phyloP scores from a whole-genome alignment of 1,140 invertebrate species.

The Pseudachorutes palmiensis region DNA sequence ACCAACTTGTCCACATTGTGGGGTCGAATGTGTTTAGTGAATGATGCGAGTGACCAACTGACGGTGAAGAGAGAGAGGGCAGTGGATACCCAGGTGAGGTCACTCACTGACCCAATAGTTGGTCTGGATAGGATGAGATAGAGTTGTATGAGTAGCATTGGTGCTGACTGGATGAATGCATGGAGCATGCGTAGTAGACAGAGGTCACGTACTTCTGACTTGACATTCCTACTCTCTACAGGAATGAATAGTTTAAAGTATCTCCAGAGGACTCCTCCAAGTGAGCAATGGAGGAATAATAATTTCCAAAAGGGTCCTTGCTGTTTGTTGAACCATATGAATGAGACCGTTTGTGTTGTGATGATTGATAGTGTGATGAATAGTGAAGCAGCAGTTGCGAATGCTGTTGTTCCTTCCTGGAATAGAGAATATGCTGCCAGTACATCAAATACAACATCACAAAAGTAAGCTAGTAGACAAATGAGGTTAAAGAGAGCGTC shows the following conservation, averaged over 20 bases:
- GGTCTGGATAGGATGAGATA: conserved; percentile 54
- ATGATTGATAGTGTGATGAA: conserved; percentile 62
- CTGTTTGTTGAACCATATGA: conserved; percentile 45
- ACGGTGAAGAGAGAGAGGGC: conserved; percentile 72
- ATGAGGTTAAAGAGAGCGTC: conserved; percentile 72
- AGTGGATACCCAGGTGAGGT: conserved; percentile 72
- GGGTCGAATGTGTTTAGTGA: conserved; percentile 73
- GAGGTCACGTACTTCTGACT: conserved; percentile 68
- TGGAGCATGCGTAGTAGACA: conserved; percentile 74
- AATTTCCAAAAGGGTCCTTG: conserved; percentile 16
- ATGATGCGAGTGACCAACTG: conserved; percentile 82
- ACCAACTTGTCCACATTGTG: conserved; percentile 73
- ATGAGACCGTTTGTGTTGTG: conserved; percentile 58
- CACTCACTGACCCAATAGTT: conserved; percentile 51
- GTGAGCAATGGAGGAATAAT: no score
- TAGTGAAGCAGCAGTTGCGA: conserved; percentile 56
- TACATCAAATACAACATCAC: conserved; percentile 80
- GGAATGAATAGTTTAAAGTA: conserved; percentile 81
- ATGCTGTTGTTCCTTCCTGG: conserved; percentile 51
- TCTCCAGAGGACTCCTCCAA: conserved; percentile 77
- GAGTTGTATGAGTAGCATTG: conserved; percentile 73
- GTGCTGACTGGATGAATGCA: conserved; percentile 76
- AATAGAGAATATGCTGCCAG: conserved; percentile 73
- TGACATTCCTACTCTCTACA: conserved; percentile 70
- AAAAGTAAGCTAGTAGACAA: conserved; percentile 81